A percentile compares a stretch with the other conserved stretches of the same genome.
Conservation (phyloP, 2,113 vertebrate genomes). For the Holacanthus passer region DNA sequence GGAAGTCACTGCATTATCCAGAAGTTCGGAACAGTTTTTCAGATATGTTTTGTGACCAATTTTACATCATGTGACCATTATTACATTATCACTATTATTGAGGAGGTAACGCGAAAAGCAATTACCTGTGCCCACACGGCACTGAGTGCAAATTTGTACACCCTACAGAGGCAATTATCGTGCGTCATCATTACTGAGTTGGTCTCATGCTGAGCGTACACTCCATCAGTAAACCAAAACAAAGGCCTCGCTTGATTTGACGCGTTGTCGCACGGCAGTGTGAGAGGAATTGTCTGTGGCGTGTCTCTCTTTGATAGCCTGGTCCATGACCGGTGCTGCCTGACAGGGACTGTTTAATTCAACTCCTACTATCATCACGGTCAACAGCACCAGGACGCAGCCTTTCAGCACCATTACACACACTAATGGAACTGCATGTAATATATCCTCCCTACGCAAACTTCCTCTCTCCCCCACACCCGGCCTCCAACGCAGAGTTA, state of each 20-base stretch:
- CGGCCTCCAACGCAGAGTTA: slow-evolving; percentile 47
- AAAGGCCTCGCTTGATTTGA: slow-evolving; percentile 20
- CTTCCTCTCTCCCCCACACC: slow-evolving; percentile 18
- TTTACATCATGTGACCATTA: slow-evolving; percentile 11
- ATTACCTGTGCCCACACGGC: slow-evolving; percentile 29
- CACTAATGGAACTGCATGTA: slow-evolving; percentile 73
- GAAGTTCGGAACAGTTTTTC: background rate
- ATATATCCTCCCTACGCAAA: slow-evolving; percentile 74
- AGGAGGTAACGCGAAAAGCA: slow-evolving; percentile 35
- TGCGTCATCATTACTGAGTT: background rate
- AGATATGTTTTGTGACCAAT: background rate
- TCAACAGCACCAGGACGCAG: slow-evolving; percentile 66
- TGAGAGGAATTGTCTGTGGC: slow-evolving; percentile 3
- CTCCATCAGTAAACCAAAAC: slow-evolving; percentile 37
- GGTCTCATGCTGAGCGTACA: slow-evolving; percentile 15
- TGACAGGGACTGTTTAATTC: slow-evolving; percentile 72
- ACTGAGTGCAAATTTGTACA: slow-evolving; percentile 22
- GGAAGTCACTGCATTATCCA: background rate
- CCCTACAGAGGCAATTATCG: slow-evolving; percentile 41
- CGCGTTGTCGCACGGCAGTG: slow-evolving; percentile 1
- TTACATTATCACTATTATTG: slow-evolving; percentile 12
- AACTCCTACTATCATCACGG: slow-evolving; percentile 62
- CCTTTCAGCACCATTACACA: slow-evolving; percentile 80
- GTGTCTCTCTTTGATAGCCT: slow-evolving; percentile 47
- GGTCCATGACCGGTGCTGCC: slow-evolving; percentile 37